phyloP scores from a whole-genome alignment of 2,888 invertebrate genomes.

The Cantharis rustica region DNA sequence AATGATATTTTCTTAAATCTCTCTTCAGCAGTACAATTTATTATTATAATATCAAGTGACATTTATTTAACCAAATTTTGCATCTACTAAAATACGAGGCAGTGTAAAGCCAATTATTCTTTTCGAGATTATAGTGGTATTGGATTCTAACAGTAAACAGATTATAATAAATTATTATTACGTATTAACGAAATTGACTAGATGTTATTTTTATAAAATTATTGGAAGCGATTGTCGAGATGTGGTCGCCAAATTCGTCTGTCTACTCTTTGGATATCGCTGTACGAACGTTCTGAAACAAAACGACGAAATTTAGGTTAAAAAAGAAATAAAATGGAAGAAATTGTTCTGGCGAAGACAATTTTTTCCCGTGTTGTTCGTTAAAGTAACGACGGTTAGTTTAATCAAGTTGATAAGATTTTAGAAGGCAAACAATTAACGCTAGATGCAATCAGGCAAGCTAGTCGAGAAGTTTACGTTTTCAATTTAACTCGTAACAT shows the following conservation, averaged over 20 bases:
- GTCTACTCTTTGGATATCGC: constrained; percentile 61
- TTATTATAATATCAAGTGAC: background rate
- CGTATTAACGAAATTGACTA: constrained; percentile 21
- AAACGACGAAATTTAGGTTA: background rate
- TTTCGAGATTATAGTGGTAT: background rate
- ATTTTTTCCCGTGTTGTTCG: background rate
- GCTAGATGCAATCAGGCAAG: background rate
- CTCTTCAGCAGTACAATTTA: background rate
- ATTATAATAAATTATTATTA: background rate
- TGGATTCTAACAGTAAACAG: background rate
- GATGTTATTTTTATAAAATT: constrained; percentile 6
- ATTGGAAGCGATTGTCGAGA: constrained; percentile 26
- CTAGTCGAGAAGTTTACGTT: background rate
- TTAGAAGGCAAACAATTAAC: background rate
- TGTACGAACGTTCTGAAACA: constrained; percentile 63
- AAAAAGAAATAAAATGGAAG: background rate
- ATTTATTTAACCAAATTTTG: background rate
- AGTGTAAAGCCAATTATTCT: background rate
- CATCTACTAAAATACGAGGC: background rate
- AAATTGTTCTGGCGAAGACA: background rate
- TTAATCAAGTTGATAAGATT: background rate
- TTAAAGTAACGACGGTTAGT: background rate
- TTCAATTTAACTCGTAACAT: background rate
- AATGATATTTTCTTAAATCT: background rate
- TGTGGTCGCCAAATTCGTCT: constrained; percentile 47